These are phyloP conservation scores for Athetis lepigone DNA, from an alignment of 2,888 invertebrate genomes.

Conservation along the genomic window DNA sequence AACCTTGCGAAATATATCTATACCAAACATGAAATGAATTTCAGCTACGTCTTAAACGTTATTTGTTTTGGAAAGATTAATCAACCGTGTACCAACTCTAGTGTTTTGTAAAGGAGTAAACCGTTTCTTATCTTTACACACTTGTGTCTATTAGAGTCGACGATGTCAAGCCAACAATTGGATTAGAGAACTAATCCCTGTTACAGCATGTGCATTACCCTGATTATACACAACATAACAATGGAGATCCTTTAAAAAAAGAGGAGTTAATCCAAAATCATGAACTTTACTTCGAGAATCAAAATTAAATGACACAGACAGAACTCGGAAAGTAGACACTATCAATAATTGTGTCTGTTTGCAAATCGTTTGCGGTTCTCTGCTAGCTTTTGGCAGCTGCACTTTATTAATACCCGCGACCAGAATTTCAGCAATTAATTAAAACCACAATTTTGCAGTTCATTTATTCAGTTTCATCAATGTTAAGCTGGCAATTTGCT, in stretches of 20 bases:
- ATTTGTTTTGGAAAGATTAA: slow-evolving; percentile 11
- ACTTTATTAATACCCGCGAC: slow-evolving; percentile 38
- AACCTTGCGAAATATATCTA: slow-evolving; percentile 11
- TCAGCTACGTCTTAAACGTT: slow-evolving; percentile 3
- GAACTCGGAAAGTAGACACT: background rate
- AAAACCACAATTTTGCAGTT: slow-evolving; percentile 46
- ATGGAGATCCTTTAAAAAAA: slow-evolving; percentile 3
- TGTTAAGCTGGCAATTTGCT: slow-evolving; percentile 1
- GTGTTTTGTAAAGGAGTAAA: slow-evolving; percentile 31
- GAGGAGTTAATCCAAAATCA: background rate
- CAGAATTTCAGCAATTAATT: slow-evolving; percentile 46
- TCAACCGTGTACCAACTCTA: slow-evolving; percentile 1
- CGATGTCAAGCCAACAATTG: slow-evolving; percentile 34
- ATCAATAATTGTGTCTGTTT: slow-evolving; percentile 37
- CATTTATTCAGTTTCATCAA: slow-evolving; percentile 39
- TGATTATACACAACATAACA: slow-evolving; percentile 38
- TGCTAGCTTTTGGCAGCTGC: slow-evolving; percentile 40
- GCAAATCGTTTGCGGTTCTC: slow-evolving; percentile 47
- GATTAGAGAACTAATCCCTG: slow-evolving; percentile 46
- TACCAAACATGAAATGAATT: slow-evolving; percentile 17
- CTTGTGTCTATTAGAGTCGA: slow-evolving; percentile 22
- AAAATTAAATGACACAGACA: slow-evolving; percentile 10
- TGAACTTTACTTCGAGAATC: slow-evolving; percentile 10
- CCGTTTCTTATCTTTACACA: slow-evolving; percentile 32
- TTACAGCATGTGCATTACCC: slow-evolving; percentile 37